Evolutionary conservation across 2,797 vertebrate species (phyloP).

Genomic region (Luscinia luscinia): DNA sequence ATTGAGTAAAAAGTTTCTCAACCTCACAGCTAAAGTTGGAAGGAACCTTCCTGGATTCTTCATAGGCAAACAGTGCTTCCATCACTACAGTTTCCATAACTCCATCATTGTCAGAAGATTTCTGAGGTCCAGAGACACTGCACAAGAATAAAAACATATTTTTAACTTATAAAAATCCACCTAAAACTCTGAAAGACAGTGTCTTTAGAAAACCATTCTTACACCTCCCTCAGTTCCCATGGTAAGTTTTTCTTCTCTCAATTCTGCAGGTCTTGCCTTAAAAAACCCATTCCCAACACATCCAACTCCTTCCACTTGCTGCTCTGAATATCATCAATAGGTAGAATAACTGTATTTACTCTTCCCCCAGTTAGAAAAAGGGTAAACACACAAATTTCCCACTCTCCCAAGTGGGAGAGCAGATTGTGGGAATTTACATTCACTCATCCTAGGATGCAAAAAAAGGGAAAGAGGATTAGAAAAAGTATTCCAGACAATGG

Average conservation of each 20-base stretch:
- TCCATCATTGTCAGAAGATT: not conserved
- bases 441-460: not conserved
- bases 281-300: not conserved
- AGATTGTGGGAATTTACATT: not conserved
- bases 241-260: not conserved
- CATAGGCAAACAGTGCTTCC: not conserved
- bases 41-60: slow-evolving; percentile 29
- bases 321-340: not conserved
- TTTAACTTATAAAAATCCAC: not conserved
- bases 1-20: not conserved
- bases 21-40: slow-evolving; percentile 3
- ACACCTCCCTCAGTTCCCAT: not conserved
- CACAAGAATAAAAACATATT: not conserved
- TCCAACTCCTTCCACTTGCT: not conserved
- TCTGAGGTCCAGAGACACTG: slow-evolving; percentile 62
- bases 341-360: not conserved
- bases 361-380: not conserved
- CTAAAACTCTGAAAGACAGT: not conserved
- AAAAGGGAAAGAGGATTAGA: not conserved
- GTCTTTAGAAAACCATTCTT: not conserved
- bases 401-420: not conserved
- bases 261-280: not conserved
- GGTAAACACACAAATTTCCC: not conserved
- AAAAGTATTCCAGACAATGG: not conserved
- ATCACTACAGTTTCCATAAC: slow-evolving; percentile 7